A percentile compares a stretch with the other conserved stretches of the same genome.
Evolutionary conservation across 1,140 invertebrate genomes (phyloP).

Genomic region (Brachionus koreanus): DNA sequence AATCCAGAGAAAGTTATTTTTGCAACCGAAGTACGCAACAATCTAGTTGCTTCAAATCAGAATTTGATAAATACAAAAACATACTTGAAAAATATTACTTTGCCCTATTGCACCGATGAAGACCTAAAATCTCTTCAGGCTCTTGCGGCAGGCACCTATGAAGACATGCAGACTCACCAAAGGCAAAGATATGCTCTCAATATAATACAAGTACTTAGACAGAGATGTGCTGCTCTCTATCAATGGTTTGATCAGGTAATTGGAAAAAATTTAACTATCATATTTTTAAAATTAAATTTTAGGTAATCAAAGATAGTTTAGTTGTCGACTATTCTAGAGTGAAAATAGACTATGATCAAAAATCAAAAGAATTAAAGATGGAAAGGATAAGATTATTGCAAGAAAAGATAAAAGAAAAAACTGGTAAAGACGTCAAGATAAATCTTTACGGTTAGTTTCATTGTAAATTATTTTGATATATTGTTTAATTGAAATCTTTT

Average conservation of each 20-base stretch:
- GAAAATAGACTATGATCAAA: slow-evolving; percentile 38
- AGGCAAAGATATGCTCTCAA: slow-evolving; percentile 20
- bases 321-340: slow-evolving; percentile 30
- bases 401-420: slow-evolving; percentile 42
- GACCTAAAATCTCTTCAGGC: slow-evolving; percentile 26
- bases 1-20: slow-evolving; percentile 41
- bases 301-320: slow-evolving; percentile 33
- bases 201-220: slow-evolving; percentile 28
- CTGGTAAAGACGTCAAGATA: slow-evolving; percentile 21
- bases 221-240: slow-evolving; percentile 36
- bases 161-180: slow-evolving; percentile 11
- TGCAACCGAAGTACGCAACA: slow-evolving; percentile 40
- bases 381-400: slow-evolving; percentile 23
- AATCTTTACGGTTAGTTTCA: slow-evolving; percentile 30
- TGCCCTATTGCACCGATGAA: slow-evolving; percentile 35
- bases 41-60: slow-evolving; percentile 30
- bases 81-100: slow-evolving; percentile 22
- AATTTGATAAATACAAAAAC: slow-evolving; percentile 32
- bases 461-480: not conserved
- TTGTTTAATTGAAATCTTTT: not conserved
- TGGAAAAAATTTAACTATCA: not conserved
- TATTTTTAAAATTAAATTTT: not conserved
- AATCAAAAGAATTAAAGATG: slow-evolving; percentile 27
- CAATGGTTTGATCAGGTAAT: slow-evolving; percentile 42
- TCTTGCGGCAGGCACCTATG: slow-evolving; percentile 7